Evolutionary conservation across 2,797 vertebrate species (phyloP), one percentile per base, ranked within the genome.

Genomic region (Petrocephalus sullivani): DNA sequence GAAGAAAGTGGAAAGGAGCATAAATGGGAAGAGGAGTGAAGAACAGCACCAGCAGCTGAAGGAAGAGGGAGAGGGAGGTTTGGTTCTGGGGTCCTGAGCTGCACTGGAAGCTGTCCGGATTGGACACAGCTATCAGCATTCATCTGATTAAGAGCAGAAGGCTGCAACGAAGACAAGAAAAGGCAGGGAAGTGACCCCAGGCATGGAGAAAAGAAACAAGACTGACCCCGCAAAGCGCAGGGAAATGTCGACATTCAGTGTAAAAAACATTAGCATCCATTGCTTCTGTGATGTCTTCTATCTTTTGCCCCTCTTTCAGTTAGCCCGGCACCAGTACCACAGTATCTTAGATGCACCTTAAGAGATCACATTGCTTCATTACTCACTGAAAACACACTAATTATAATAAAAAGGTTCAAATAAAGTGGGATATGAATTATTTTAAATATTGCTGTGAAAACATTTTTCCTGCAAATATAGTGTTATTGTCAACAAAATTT

Each of bases 81-180:
- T 49, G 16, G 71, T 78, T 41, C 16, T 46, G 16, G 16, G 16
- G 37, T 78, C 37, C 41, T 9, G 16, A 78, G 71, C 41, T n/a
- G 7, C 37, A n/a, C 71, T 9, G 71, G 14, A 37, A 78, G 71
- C 71, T 78, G 71, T 78, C 71, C 71, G 19, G 71, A 78, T 78
- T 78, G 71, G 71, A 41, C 41, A 49, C 71, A 49, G 71, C 71
- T 19, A 78, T 78, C 41, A 41, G 71, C 71, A 78, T 41, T 49
- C 71, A 78, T 49, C 71, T 78, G 71, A 78, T 78, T 78, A 78
- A 78, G 71, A 78, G 71, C 71, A 49, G 41, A 49, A 78, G 71
- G 71, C 71, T 37, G 19, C 16, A 46, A 78, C 46, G 37, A 37
- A 78, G 19, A 41, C 37, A 49, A 46, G 71, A 16, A 78, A 19